phyloP scores from a whole-genome alignment of 1,140 invertebrate genomes.

The Drosophila erecta region DNA sequence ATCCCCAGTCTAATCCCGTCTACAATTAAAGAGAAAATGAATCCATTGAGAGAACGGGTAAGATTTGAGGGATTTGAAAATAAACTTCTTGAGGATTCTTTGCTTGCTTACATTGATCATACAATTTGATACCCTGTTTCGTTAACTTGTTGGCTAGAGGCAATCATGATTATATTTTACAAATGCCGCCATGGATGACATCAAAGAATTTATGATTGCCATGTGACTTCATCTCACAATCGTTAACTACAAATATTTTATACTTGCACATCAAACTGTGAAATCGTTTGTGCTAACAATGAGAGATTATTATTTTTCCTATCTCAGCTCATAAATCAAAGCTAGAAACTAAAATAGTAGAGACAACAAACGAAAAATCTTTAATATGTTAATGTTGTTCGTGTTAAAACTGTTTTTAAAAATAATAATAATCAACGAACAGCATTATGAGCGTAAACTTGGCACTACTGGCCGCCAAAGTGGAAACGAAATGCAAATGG shows the following conservation, averaged over 20 bases:
- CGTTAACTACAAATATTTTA: slow-evolving; percentile 1
- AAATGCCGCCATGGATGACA: too few relatives aligned
- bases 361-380: slow-evolving; percentile 5
- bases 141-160: too few relatives aligned
- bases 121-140: too few relatives aligned
- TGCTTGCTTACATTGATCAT: neutral
- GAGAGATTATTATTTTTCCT: neutral
- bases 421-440: slow-evolving; percentile 26
- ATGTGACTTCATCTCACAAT: neutral
- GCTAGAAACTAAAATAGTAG: slow-evolving; percentile 7
- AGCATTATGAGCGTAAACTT: slow-evolving; percentile 44
- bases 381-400: slow-evolving; percentile 25
- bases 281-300: slow-evolving; percentile 14
- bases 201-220: neutral
- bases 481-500: slow-evolving; percentile 39
- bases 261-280: slow-evolving; percentile 2
- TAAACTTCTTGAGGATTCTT: too few relatives aligned
- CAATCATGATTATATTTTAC: too few relatives aligned
- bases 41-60: slow-evolving; percentile 6
- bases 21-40: slow-evolving; percentile 19
- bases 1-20: slow-evolving; percentile 3
- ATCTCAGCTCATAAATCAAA: slow-evolving; percentile 29
- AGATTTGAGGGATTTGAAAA: neutral
- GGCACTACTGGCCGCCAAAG: slow-evolving; percentile 66
- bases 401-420: slow-evolving; percentile 25